Conservation (phyloP, 1,140 invertebrate genomes). For the Pinna nobilis region DNA sequence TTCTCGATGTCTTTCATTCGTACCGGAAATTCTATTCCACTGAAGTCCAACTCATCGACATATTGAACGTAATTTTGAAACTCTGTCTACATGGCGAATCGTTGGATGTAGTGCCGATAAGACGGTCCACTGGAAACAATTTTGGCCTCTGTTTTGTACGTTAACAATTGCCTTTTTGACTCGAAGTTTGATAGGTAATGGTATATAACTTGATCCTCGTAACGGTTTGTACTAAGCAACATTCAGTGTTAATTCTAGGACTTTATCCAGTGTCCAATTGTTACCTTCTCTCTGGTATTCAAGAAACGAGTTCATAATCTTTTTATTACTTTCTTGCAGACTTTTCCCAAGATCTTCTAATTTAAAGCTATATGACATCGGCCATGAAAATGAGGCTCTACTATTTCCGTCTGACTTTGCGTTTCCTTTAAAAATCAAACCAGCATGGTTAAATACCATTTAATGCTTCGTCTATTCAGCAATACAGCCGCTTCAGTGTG, state of each 20-base stretch:
- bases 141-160: no score
- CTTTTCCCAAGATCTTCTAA: constrained; percentile 11
- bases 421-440: constrained; percentile 3
- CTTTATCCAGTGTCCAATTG: constrained; percentile 35
- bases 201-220: constrained; percentile 30
- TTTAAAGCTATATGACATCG: constrained; percentile 28
- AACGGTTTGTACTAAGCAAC: constrained; percentile 27
- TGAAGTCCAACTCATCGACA: no score
- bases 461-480: neutral
- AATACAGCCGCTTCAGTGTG: neutral
- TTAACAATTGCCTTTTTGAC: no score
- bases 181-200: constrained; percentile 22
- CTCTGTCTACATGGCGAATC: no score
- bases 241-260: constrained; percentile 13
- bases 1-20: no score
- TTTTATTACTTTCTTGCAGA: constrained; percentile 12
- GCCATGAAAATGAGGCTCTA: constrained; percentile 16
- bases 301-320: constrained; percentile 20
- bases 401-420: neutral
- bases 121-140: no score
- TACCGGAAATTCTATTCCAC: no score
- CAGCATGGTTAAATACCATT: constrained; percentile 8
- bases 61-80: no score
- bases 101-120: no score
- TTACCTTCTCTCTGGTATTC: constrained; percentile 32